Evolutionary conservation across 92 coral and sea anemone species (phyloP).

Genomic region (Bergia puertoricense): DNA sequence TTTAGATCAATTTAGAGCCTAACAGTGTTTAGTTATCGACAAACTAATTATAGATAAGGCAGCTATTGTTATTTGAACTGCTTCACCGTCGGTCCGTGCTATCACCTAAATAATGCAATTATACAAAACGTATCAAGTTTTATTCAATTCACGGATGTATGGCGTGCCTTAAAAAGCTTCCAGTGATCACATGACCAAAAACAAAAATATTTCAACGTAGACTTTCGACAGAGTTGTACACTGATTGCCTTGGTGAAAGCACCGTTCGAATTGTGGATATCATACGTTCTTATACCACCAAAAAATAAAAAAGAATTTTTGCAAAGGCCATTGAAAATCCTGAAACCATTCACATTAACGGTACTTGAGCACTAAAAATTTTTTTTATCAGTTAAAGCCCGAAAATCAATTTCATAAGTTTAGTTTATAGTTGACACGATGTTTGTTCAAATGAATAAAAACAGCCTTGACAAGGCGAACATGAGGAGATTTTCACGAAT

Average conservation of each 20-base stretch:
- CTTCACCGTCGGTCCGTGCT: constrained; percentile 30
- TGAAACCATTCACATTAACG: constrained; percentile 15
- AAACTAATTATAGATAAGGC: constrained; percentile 7
- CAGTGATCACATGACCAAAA: constrained; percentile 31
- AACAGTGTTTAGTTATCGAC: constrained; percentile 21
- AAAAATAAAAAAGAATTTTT: neutral
- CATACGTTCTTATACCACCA: constrained; percentile 26
- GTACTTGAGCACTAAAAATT: neutral
- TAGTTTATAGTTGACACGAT: constrained; percentile 18
- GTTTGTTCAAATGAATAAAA: constrained; percentile 20
- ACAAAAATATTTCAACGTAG: neutral
- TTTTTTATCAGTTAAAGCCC: constrained; percentile 21
- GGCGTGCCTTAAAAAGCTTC: constrained; percentile 17
- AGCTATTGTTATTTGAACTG: constrained; percentile 24
- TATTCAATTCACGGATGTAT: constrained; percentile 18
- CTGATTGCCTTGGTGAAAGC: constrained; percentile 25
- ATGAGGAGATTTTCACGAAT: constrained; percentile 27
- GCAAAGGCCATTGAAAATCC: constrained; percentile 21
- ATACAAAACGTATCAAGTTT: constrained; percentile 21
- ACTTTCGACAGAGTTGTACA: constrained; percentile 23
- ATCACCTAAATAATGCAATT: too few species aligned
- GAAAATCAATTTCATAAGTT: constrained; percentile 28
- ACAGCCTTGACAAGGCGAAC: constrained; percentile 16
- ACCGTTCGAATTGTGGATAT: constrained; percentile 17
- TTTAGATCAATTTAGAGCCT: constrained; percentile 23